Evolutionary conservation across 2,888 invertebrate genomes (phyloP).

Genomic region (Xestia rhomboidea): DNA sequence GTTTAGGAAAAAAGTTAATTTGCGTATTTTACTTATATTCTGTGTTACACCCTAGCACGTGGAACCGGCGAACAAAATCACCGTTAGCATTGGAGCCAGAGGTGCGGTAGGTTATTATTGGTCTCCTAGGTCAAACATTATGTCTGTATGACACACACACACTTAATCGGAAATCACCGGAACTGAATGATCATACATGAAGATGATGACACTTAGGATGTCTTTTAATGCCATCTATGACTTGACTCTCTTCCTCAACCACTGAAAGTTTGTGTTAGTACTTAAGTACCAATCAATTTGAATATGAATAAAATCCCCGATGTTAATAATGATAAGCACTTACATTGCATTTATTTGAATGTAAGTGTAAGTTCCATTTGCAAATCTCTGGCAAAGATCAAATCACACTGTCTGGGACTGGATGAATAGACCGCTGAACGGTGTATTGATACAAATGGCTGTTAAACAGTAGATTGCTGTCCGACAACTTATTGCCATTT

Average conservation of each 20-base stretch:
- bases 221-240: background rate
- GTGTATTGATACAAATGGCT: conserved; percentile 27
- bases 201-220: background rate
- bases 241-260: background rate
- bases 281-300: background rate
- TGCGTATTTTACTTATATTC: too few species aligned
- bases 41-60: too few species aligned
- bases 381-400: conserved; percentile 25
- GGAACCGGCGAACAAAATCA: too few species aligned
- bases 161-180: background rate
- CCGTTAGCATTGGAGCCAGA: too few species aligned
- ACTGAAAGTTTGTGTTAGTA: background rate
- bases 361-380: conserved; percentile 17
- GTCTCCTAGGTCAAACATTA: too few species aligned
- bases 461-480: conserved; percentile 22
- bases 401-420: conserved; percentile 10
- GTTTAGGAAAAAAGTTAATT: too few species aligned
- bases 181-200: background rate
- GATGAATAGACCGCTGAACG: conserved; percentile 11
- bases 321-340: background rate
- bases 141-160: too few species aligned
- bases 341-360: too few species aligned
- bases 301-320: background rate
- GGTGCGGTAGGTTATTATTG: too few species aligned
- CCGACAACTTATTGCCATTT: conserved; percentile 3